Base-by-base conservation (phyloP, 2,888 invertebrate species). In the Melikaiella ostensackeni region DNA sequence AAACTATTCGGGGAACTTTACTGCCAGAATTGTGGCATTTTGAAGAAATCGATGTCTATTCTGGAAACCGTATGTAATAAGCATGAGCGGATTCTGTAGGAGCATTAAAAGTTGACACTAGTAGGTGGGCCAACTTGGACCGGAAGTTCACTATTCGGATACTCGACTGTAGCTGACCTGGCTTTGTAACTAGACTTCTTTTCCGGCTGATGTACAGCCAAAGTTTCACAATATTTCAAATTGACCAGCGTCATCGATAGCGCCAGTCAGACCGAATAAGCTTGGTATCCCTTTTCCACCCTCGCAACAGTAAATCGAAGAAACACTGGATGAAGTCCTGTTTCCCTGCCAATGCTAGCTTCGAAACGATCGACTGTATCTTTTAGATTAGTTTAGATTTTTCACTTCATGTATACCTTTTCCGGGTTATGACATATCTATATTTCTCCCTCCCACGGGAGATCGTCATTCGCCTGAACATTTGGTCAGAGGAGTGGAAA, bases 51-150 rank as follows among this genome's bases (percentile, higher is more conserved):
- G 50, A 50, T 50, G n/a, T 50, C 46, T 1, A 46, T 46, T 50
- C 38, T 38, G 24, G 30, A 27, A 70, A 70, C 30, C 50, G 70
- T 50, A 70, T 70, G 70, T 70, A 70, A 70, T 70, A 70, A 70
- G 30, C 70, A 70, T 70, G 70, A 70, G 24, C 74, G 63, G 70
- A 79, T 78, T 81, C 76, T 81, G 64, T 61, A n/a, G 81, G 80
- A 80, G 82, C 84, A 85, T 87, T 85, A 85, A 86, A 87, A 87
- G 84, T 86, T 86, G 85, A 86, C 85, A 86, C 82, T 82, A 75
- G 82, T 46, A 79, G 74, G 79, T 77, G 81, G 82, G 62, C 81
- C 80, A 84, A 85, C 82, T 85, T 83, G 81, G 63, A 78, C 78
- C 77, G 78, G 83, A 83, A 81, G 79, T 81, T 80, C 74, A 59